These are phyloP conservation scores for Phrynocephalus guinanensis DNA, from an alignment of 2,797 vertebrate genomes.

Conservation along the genomic window DNA sequence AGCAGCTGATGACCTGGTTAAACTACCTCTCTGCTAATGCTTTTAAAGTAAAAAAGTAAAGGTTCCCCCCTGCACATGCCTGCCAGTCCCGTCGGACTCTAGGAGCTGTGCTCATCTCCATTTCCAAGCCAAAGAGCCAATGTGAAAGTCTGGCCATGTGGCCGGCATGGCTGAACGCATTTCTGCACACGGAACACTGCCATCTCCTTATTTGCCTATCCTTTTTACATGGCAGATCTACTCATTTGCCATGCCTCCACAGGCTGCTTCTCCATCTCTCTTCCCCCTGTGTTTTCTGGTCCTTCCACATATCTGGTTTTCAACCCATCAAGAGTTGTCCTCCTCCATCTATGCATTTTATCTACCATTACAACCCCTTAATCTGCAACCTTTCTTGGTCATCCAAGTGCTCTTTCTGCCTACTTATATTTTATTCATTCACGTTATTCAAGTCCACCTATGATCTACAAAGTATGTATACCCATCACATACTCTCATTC, in stretches of 20 bases:
- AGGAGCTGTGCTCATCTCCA: no score
- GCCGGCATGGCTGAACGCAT: no score
- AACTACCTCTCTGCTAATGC: background rate
- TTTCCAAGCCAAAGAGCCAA: no score
- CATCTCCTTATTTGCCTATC: background rate
- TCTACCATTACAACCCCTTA: background rate
- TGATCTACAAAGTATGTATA: background rate
- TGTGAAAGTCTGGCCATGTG: no score
- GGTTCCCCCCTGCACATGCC: no score
- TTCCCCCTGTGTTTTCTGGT: no score
- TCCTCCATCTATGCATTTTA: background rate
- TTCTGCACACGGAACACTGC: no score
- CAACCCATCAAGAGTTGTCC: background rate
- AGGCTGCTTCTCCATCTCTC: background rate
- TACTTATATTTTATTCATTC: background rate
- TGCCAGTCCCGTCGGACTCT: no score
- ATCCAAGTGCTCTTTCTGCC: background rate
- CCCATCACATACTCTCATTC: background rate
- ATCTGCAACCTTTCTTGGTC: background rate
- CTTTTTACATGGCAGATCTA: background rate
- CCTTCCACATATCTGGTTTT: background rate
- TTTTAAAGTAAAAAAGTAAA: background rate
- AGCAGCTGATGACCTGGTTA: no score
- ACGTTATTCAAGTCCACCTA: background rate
- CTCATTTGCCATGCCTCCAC: constrained; percentile 3